Evolutionary conservation across 2,797 vertebrate genomes (phyloP), one percentile per base, ranked within the genome.

Genomic region (Enteromius argenteus): DNA sequence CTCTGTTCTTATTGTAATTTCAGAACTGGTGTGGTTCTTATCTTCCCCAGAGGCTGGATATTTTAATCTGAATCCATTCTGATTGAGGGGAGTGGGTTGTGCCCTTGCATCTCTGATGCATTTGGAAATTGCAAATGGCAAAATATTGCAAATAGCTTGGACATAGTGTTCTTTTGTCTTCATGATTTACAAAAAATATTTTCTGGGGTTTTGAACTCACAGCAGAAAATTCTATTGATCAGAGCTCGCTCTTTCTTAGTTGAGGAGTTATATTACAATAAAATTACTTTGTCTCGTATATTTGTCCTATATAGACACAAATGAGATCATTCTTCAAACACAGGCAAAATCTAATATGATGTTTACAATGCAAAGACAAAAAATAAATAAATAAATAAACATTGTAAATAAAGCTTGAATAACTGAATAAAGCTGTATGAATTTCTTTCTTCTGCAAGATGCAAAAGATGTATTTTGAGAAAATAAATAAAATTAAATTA

Each of bases 1-100:
- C 78, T 83, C 72, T 56, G 67, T 84, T 77, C 82, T 88, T 83
- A 86, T 84, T 87, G 80, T 86, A 86, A 88, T 88, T 88, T 83
- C 67, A 60, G 66, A 62, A 84, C 78, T 80, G 78, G 77, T 86
- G 66, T 81, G 78, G 69, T 77, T 84, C 85, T 77, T 23, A 19
- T 79, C 62, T 49, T 72, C 53, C 76, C 71, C 60, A 53, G 39
- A 79, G 77, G 23, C 49, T 53, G 51, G 78, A 64, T 67, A 75
- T 85, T 79, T 80, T 83, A 79, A 76, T 77, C 49, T 46, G 73
- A 81, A 87, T 85, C 58, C 66, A 77, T 84, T 84, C 66, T 84
- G 53, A 75, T 71, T 35, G 53, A 81, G 79, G 76, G 69, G 76
- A 51, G 58, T 56, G 8, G n/a, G 62, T 66, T 80, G 39, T 86